These are phyloP conservation scores for Macropus fuliginosus DNA, from an alignment of 2,797 vertebrate genomes.

Conservation along the genomic window DNA sequence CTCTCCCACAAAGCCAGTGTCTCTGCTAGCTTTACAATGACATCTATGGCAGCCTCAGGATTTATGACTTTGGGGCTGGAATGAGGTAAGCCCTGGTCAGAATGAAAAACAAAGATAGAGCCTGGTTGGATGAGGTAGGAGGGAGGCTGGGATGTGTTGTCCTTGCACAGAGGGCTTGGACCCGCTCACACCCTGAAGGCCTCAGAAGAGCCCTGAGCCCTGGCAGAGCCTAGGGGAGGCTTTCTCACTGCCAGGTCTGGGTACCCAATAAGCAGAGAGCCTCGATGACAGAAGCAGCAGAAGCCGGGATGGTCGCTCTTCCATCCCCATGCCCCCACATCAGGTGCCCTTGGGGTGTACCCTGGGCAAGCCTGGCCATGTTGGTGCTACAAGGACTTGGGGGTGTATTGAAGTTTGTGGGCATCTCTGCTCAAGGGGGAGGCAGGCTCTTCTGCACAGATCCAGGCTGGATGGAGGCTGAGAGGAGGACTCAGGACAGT, in stretches of 20 bases:
- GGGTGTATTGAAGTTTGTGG: background rate
- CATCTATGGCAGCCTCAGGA: background rate
- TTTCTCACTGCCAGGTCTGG: background rate
- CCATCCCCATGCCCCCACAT: background rate
- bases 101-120: background rate
- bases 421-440: background rate
- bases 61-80: background rate
- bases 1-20: background rate
- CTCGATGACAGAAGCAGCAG: background rate
- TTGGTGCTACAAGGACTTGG: background rate
- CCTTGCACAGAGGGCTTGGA: background rate
- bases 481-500: background rate
- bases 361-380: background rate
- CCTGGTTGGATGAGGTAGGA: background rate
- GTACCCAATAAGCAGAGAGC: background rate
- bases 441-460: no score
- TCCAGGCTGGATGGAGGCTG: background rate
- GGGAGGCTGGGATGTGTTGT: background rate
- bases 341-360: background rate
- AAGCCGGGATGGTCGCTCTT: background rate
- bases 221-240: background rate
- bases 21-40: constrained; percentile 21
- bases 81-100: background rate
- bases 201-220: background rate
- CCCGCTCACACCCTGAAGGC: background rate